Conservation (phyloP, 2,113 vertebrate species). For the Anguilla japonica region DNA sequence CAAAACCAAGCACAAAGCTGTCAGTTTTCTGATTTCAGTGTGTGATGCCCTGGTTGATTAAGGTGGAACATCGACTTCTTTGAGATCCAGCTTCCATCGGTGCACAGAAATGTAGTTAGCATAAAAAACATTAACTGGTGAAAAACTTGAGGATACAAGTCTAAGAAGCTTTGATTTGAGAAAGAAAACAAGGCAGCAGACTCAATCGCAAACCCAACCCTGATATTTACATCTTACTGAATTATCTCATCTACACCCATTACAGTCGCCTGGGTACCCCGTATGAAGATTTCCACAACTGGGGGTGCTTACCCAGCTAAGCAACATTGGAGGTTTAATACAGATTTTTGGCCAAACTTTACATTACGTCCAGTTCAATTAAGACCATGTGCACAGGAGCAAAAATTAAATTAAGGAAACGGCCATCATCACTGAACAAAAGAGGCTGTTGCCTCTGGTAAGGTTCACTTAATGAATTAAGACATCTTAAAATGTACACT, state of each 20-base stretch:
- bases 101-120: not conserved
- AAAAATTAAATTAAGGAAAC: not conserved
- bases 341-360: not conserved
- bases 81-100: not conserved
- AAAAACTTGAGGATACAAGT: slow-evolving; percentile 21
- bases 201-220: too few relatives aligned
- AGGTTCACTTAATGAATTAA: not conserved
- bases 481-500: not conserved
- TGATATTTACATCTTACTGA: too few relatives aligned
- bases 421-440: not conserved
- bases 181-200: not conserved
- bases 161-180: slow-evolving; percentile 1
- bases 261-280: slow-evolving; percentile 13
- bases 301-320: not conserved
- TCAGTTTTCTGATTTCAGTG: not conserved
- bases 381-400: not conserved
- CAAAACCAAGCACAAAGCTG: not conserved
- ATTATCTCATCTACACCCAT: slow-evolving; percentile 16
- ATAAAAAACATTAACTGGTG: slow-evolving; percentile 2
- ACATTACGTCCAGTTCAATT: not conserved
- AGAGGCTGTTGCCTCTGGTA: not conserved
- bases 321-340: not conserved
- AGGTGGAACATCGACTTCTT: not conserved
- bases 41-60: not conserved
- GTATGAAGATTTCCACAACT: not conserved